Conservation (phyloP, 2,113 vertebrate species). For the Callocephalon fimbriatum region DNA sequence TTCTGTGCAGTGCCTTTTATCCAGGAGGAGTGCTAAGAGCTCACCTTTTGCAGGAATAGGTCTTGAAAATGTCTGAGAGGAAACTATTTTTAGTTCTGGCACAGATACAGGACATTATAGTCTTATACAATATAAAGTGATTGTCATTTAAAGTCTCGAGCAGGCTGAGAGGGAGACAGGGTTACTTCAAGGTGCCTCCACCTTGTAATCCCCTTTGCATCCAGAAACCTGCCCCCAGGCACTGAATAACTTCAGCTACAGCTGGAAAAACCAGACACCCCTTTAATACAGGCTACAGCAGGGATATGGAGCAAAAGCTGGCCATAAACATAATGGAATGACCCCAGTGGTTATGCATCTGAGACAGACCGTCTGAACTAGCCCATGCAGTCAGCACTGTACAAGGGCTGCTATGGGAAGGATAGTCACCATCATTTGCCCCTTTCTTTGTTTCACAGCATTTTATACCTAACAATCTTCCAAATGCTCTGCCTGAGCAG, state of each 20-base stretch:
- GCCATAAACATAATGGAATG: fast-evolving
- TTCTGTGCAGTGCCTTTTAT: neutral
- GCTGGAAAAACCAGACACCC: neutral
- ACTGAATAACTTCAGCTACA: neutral
- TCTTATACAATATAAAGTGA: neutral
- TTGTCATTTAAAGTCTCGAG: neutral
- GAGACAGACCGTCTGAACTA: neutral
- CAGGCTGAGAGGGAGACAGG: neutral
- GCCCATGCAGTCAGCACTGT: neutral
- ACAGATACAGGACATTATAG: neutral
- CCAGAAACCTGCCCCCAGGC: neutral
- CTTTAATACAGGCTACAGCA: fast-evolving
- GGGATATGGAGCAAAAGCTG: neutral
- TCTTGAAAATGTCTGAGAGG: neutral
- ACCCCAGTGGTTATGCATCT: neutral
- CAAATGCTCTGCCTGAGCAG: neutral
- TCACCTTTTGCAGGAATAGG: neutral
- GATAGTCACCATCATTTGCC: neutral
- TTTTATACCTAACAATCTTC: neutral
- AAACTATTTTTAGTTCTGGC: neutral
- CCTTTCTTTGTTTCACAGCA: neutral
- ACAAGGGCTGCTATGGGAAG: neutral
- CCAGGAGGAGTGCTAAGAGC: neutral
- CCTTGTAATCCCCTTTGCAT: neutral
- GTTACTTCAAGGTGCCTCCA: fast-evolving